Conservation (phyloP, 2,113 vertebrate species). For the Psophia crepitans region DNA sequence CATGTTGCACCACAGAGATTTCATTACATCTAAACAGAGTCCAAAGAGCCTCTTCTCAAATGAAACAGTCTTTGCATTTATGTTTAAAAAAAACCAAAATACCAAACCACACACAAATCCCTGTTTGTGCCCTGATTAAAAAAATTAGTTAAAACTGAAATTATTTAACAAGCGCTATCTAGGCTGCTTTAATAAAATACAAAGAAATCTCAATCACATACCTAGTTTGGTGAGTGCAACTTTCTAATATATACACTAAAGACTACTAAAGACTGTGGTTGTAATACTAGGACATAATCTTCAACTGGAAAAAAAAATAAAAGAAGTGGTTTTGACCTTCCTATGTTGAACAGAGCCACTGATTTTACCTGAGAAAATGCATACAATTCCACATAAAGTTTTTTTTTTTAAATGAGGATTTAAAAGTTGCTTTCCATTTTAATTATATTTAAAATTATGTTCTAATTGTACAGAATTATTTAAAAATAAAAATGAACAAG, state of each 20-base stretch:
- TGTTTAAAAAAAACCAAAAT: neutral
- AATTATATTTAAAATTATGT: neutral
- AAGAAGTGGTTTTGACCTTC: neutral
- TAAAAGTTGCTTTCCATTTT: neutral
- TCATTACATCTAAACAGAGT: neutral
- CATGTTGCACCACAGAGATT: neutral
- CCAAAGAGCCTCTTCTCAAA: neutral
- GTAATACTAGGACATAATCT: neutral
- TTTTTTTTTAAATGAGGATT: neutral
- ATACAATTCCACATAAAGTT: neutral
- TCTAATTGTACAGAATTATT: neutral
- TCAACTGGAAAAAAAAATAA: neutral
- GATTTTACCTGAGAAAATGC: neutral
- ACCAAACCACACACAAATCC: too few species aligned
- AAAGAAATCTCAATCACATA: neutral
- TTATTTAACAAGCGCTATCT: neutral
- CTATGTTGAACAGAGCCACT: neutral
- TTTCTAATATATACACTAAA: neutral
- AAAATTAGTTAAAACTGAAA: neutral
- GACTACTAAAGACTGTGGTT: neutral
- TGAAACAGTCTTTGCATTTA: neutral
- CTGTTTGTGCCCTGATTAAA: neutral
- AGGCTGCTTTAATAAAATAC: neutral
- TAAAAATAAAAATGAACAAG: neutral
- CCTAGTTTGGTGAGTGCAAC: neutral